Conservation (phyloP, 2,113 vertebrate genomes). For the Oryctolagus cuniculus region mOryCun1.1 NC_091449.1:43597501-43598000, state of each 20-base stretch:
- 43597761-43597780: background rate
- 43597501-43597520: background rate
- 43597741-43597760: background rate
- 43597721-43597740: conserved; percentile 40
- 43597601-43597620: background rate
- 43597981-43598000: too few relatives aligned
- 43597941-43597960: too few relatives aligned
- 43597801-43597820: background rate
- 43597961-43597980: too few relatives aligned
- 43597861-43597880: background rate
- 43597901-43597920: too few relatives aligned
- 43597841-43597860: background rate
- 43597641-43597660: conserved; percentile 66
- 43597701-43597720: conserved; percentile 56
- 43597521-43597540: background rate
- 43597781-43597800: background rate
- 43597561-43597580: background rate
- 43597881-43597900: background rate
- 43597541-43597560: background rate
- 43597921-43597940: too few relatives aligned
- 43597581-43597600: background rate
- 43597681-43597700: conserved; percentile 56
- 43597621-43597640: background rate
- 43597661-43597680: conserved; percentile 69
- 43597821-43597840: background rate